Conservation (phyloP, 2,113 vertebrate genomes). For the Rhinogobius similis region DNA sequence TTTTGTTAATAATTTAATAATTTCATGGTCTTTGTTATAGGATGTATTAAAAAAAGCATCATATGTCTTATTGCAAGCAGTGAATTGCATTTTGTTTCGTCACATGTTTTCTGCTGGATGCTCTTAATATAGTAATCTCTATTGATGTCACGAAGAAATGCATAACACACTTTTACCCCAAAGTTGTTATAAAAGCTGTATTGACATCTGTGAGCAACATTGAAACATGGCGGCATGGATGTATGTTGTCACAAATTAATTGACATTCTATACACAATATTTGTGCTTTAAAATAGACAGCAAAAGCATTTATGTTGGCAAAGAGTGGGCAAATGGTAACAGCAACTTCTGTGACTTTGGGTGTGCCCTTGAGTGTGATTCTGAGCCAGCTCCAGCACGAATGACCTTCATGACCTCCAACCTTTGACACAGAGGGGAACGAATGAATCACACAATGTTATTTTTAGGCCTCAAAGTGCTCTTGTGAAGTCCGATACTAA, state of each 20-base stretch:
- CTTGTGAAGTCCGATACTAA: neutral
- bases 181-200: neutral
- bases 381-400: slow-evolving; percentile 30
- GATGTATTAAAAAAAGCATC: no score
- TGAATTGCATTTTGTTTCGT: no score
- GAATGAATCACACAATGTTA: slow-evolving; percentile 19
- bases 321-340: neutral
- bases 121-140: no score
- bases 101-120: no score
- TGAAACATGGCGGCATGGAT: neutral
- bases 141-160: neutral
- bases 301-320: neutral
- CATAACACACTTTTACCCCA: neutral
- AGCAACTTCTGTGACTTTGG: neutral
- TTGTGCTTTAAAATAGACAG: neutral
- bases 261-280: neutral
- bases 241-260: neutral
- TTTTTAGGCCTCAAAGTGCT: slow-evolving; percentile 22
- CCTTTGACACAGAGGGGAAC: slow-evolving; percentile 20
- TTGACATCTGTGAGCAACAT: neutral
- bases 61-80: no score
- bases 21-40: no score
- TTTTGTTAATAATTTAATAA: no score
- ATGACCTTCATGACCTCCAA: slow-evolving; percentile 40
- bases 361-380: slow-evolving; percentile 33